Evolutionary conservation across 1,140 invertebrate species (phyloP), one percentile per base, ranked within the genome.

Genomic region (Lysiphlebus fabarum): DNA sequence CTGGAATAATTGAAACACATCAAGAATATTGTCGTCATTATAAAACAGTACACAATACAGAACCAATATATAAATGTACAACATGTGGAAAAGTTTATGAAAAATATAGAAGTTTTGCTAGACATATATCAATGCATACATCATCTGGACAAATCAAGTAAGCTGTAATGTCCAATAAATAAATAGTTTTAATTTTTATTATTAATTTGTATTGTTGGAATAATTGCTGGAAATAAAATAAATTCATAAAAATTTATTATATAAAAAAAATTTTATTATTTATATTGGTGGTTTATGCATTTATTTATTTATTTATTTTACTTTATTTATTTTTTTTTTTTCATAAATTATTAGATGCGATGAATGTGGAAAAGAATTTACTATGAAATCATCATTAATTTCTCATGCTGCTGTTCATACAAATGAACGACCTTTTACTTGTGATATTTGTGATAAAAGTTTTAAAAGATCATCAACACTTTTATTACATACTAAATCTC

Each of bases 131-230:
- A 56, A 38, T 65, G 33, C 70, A 74, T 53, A 51, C 56, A 12
- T 56, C 66, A 49, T 59, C 73, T 69, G 70, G 73, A 64, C 71
- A 65, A 68, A 70, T 76, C 70, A 71, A 67, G 78, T 81, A 65
- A 75, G 76, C 70, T 72, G 71, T 70, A 72, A 67, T 68, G 64
- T 67, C 67, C 70, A 67, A 72, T 68, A 71, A 70, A 68, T 72
- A 62, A 56, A 37, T 57, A 65, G 17, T 61, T 11, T 40, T 40
- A 11, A 40, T 7, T 8, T 40, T 40, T 40, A 40, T 40, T 5
- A 40, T 40, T 40, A 9, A 1, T 26, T 26, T 26, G 17, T 26
- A 26, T 26, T 26, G 17, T 26, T 26, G 17, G 4, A 26, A 40
- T 8, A 40, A 40, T 40, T 40, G 1, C 2, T 8, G 1, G 5